phyloP scores from a whole-genome alignment of 2,113 vertebrate genomes.

The Trochalopteron elliotii region DNA sequence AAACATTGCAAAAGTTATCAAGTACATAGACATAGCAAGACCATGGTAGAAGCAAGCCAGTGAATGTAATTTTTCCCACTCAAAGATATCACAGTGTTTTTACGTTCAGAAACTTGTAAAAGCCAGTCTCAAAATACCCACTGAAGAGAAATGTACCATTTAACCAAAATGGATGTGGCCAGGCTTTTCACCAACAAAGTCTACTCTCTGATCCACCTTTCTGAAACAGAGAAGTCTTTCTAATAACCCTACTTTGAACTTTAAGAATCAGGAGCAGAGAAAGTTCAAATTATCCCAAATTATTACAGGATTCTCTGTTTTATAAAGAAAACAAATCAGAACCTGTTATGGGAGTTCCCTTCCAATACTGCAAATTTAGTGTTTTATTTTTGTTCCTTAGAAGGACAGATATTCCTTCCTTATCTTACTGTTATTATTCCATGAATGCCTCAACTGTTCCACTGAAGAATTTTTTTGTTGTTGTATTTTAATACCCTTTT shows the following conservation, averaged over 20 bases:
- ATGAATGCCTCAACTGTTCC: background rate
- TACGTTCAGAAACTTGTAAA: background rate
- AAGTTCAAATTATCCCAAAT: background rate
- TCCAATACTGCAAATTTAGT: background rate
- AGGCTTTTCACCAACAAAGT: background rate
- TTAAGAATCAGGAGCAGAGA: background rate
- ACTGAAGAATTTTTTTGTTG: background rate
- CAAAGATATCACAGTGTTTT: background rate
- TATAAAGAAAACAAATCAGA: background rate
- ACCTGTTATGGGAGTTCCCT: background rate
- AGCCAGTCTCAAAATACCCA: background rate
- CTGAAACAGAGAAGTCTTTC: background rate
- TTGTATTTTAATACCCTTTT: background rate
- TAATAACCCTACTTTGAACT: background rate
- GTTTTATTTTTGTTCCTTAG: background rate
- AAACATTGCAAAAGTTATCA: background rate
- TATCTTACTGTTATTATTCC: background rate
- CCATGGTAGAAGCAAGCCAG: background rate
- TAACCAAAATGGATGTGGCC: background rate
- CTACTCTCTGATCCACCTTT: background rate
- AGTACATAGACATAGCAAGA: background rate
- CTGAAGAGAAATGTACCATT: background rate
- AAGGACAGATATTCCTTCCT: background rate
- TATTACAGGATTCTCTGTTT: background rate
- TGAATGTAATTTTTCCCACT: rapidly evolving